Percentiles rank a stretch among this genome's conserved stretches.
Conservation (phyloP, 1,140 invertebrate species). For the Lamellibrachia luymesi region DNA sequence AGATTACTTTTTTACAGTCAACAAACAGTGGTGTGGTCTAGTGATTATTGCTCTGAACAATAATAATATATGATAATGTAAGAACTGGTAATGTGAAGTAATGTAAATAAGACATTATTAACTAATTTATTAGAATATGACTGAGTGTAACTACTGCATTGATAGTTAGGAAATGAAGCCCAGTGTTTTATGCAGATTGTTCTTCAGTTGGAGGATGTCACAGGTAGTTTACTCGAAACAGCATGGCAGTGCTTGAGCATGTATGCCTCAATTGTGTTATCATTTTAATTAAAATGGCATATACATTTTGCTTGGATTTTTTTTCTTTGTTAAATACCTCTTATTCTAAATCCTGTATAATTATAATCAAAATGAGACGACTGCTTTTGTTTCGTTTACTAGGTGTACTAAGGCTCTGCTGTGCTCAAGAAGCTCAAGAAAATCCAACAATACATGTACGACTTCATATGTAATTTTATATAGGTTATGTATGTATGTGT, state of each 20-base stretch:
- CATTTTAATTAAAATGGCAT: neutral
- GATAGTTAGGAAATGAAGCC: neutral
- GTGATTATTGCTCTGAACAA: neutral
- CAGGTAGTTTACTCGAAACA: neutral
- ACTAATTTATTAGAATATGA: neutral
- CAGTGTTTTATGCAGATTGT: neutral
- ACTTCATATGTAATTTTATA: neutral
- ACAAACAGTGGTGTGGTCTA: neutral
- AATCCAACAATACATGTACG: neutral
- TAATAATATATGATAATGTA: neutral
- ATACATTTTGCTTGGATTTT: neutral
- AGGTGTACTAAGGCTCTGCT: neutral
- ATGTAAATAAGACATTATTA: neutral
- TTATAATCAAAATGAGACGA: neutral
- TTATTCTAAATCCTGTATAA: neutral
- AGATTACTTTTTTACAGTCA: neutral
- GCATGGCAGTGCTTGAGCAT: neutral
- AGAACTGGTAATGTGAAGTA: no score
- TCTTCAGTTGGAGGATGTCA: neutral
- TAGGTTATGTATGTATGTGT: neutral
- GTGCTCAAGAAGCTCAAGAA: neutral
- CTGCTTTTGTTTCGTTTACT: neutral
- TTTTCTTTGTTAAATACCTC: neutral
- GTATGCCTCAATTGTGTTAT: neutral
- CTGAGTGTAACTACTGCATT: neutral